Evolutionary conservation across 2,797 vertebrate genomes (phyloP), one percentile per base, ranked within the genome.

Genomic region (Salmo trutta): DNA sequence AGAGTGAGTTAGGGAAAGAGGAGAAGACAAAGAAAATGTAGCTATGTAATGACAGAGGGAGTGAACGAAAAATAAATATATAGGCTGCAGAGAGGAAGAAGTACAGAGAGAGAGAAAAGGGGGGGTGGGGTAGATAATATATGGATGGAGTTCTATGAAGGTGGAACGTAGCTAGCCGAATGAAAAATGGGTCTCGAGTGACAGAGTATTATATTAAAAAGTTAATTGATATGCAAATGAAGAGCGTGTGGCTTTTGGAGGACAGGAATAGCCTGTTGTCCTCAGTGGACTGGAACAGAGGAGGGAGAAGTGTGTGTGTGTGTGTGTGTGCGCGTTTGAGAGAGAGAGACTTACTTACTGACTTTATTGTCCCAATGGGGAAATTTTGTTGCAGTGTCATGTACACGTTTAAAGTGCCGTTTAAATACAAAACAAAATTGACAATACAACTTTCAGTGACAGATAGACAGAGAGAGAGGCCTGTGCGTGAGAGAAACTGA

Each of bases 151-250:
- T 79, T 84, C 76, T 82, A 74, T 52, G 76, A 88, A 89, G 88
- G 88, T 88, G 81, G 87, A 82, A 64, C 86, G 88, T 88, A 82
- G 81, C 85, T 84, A 78, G 83, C 81, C 56, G 83, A 91, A 91
- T 93, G 92, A 94, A 87, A 91, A 93, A 93, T 90, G 88, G 88
- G 82, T 92, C 89, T 92, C 86, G 84, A 91, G 89, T 93, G 93
- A 92, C 90, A 92, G 90, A 91, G 88, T 90, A 90, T 93, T 93
- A 92, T 92, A 91, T 91, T 88, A 92, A 93, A 83, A 93, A 92
- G 90, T 91, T 93, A 93, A 94, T 92, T 93, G 92, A 94, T 94
- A 94, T 94, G 94, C 91, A 94, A 94, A 94, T 94, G 88, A 83
- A 77, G 85, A 89, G 85, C 84, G 82, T 89, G 89, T 91, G 86